Conservation (phyloP, 30 jellyfish, hydroid and myxozoan genomes). For the Clytia hemisphaerica region DNA sequence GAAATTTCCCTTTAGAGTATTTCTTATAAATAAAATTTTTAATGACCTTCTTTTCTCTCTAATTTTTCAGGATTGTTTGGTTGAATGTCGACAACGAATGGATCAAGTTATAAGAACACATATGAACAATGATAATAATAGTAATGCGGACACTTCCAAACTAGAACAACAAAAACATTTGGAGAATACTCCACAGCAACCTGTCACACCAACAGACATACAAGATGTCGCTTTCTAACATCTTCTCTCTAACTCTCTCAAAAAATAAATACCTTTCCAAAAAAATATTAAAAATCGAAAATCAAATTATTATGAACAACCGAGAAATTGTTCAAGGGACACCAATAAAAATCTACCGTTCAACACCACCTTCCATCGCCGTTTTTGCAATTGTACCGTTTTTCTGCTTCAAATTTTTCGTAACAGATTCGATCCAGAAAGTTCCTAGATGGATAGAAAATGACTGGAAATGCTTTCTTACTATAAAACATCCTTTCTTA, state of each 20-base stretch:
- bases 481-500: too few species aligned
- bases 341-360: too few species aligned
- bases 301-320: too few species aligned
- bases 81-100: conserved; percentile 79
- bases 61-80: conserved; percentile 64
- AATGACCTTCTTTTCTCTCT: neutral
- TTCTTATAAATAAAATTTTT: neutral
- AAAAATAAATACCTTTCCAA: neutral
- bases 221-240: conserved; percentile 75
- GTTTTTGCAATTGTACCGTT: too few species aligned
- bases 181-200: conserved; percentile 37
- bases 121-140: conserved; percentile 13
- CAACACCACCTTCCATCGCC: too few species aligned
- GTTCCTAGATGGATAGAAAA: too few species aligned
- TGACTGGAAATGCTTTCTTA: too few species aligned
- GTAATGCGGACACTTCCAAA: neutral
- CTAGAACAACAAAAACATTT: neutral
- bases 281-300: neutral
- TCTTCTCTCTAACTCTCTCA: neutral
- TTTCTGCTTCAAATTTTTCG: too few species aligned
- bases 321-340: too few species aligned
- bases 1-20: neutral
- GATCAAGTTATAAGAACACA: conserved; percentile 60
- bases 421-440: too few species aligned
- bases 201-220: conserved; percentile 95